Conservation (phyloP, 2,113 vertebrate genomes). For the Puffinus mauretanicus region DNA sequence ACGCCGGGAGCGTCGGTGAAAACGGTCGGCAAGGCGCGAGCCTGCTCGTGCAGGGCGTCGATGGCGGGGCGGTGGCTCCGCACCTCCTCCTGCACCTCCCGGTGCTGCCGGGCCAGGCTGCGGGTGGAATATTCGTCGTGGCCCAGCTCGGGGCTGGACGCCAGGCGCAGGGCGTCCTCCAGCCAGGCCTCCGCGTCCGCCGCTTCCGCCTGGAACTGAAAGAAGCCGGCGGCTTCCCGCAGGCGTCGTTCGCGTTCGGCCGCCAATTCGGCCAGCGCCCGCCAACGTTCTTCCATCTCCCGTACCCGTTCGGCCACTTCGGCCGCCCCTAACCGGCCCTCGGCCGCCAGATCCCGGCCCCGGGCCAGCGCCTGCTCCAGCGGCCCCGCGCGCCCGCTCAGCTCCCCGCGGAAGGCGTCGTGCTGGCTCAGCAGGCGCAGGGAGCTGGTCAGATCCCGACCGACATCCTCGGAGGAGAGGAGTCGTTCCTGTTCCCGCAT, state of each 20-base stretch:
- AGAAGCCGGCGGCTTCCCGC: conserved; percentile 81
- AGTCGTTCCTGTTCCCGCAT: not conserved
- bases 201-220: conserved; percentile 90
- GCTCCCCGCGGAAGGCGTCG: not conserved
- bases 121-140: conserved; percentile 92
- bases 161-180: conserved; percentile 82
- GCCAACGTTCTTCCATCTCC: not conserved
- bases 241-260: not conserved
- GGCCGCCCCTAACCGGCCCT: not conserved
- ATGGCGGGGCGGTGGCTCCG: conserved; percentile 82
- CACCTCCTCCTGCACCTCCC: conserved; percentile 90
- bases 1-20: conserved; percentile 61
- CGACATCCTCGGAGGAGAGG: not conserved
- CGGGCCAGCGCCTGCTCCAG: not conserved
- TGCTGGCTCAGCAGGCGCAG: not conserved
- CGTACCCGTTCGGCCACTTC: not conserved
- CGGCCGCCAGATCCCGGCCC: not conserved
- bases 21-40: conserved; percentile 65
- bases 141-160: conserved; percentile 88
- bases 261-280: not conserved
- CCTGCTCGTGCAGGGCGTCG: conserved; percentile 85
- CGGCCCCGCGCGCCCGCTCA: not conserved
- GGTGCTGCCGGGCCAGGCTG: conserved; percentile 87
- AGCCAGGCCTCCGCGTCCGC: conserved; percentile 89
- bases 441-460: not conserved